Conservation (phyloP, 2,888 invertebrate species). For the Eristalis tenax region DNA sequence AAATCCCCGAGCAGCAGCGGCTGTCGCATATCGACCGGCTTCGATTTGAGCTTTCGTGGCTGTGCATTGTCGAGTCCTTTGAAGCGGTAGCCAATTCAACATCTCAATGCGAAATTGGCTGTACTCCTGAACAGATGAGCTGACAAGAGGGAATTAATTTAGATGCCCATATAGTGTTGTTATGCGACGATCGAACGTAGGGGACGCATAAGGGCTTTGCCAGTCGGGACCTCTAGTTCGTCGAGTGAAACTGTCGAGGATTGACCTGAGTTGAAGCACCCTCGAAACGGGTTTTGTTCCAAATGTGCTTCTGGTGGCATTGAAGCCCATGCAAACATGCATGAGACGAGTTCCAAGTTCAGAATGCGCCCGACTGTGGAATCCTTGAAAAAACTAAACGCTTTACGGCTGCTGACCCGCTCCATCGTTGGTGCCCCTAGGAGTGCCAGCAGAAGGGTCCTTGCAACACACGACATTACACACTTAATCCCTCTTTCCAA, state of each 20-base stretch:
- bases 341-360: too few relatives aligned
- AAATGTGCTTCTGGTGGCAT: too few relatives aligned
- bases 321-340: too few relatives aligned
- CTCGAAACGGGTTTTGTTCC: too few relatives aligned
- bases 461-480: neutral
- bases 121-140: neutral
- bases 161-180: neutral
- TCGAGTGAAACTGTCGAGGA: neutral
- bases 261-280: neutral
- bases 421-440: too few relatives aligned
- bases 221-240: neutral
- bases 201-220: neutral
- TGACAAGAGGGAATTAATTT: neutral
- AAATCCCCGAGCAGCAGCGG: slow-evolving; percentile 17
- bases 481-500: neutral
- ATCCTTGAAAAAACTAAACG: too few relatives aligned
- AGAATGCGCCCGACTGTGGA: too few relatives aligned
- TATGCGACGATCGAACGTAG: neutral
- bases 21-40: slow-evolving; percentile 37
- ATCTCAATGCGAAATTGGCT: neutral
- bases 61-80: neutral
- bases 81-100: neutral
- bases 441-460: neutral
- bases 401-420: too few relatives aligned
- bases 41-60: neutral